Evolutionary conservation across 2,113 vertebrate species (phyloP).

Genomic region (Leptocoma aspasia): DNA sequence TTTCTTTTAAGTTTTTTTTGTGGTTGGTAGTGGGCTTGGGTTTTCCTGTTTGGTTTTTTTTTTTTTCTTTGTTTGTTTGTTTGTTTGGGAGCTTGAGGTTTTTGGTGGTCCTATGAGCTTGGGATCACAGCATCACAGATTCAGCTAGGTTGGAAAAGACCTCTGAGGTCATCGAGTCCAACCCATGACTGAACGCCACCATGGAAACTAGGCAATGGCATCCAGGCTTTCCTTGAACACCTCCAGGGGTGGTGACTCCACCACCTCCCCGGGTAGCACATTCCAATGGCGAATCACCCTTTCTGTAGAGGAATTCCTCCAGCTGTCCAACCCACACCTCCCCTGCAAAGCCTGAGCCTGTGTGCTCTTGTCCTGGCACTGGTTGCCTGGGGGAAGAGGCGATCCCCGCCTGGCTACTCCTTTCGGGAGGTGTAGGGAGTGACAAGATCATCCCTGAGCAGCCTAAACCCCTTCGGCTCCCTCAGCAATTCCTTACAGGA

Average conservation of each 20-base stretch:
- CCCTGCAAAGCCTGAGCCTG: no score
- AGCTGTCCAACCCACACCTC: not conserved
- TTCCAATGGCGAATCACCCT: not conserved
- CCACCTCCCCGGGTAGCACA: not conserved
- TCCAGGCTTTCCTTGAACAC: not conserved
- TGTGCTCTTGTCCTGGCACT: not conserved
- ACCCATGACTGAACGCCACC: rapidly evolving
- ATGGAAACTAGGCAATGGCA: no score
- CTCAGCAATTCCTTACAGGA: not conserved
- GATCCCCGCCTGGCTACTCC: rapidly evolving
- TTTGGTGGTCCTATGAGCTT: not conserved
- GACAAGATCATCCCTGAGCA: not conserved
- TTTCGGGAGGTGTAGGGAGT: not conserved
- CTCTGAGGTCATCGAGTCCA: not conserved
- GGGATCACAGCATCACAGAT: not conserved
- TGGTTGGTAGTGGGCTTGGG: not conserved
- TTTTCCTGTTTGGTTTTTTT: not conserved
- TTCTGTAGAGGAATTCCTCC: not conserved
- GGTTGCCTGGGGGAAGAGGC: not conserved
- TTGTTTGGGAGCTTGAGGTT: not conserved
- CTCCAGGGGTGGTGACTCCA: not conserved
- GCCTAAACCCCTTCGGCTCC: not conserved
- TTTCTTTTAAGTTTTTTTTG: not conserved
- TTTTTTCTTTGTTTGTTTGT: not conserved
- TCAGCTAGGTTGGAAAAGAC: not conserved